A percentile compares a stretch with the other conserved stretches of the same genome.
Evolutionary conservation across 2,888 invertebrate species (phyloP).

Genomic region (Macaria liturata): DNA sequence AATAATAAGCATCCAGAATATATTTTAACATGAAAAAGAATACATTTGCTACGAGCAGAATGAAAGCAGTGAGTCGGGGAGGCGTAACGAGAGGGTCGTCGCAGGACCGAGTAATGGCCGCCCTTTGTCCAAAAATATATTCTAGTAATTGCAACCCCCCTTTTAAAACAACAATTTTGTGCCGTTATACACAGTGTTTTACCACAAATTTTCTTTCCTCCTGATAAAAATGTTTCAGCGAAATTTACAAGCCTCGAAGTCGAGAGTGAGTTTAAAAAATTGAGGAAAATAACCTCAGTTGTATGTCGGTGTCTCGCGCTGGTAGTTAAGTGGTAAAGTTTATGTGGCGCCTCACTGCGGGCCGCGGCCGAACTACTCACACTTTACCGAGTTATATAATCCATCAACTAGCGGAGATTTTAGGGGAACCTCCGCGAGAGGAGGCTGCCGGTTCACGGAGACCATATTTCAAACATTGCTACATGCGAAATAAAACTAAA

Average conservation of each 20-base stretch:
- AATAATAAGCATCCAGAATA: slow-evolving; percentile 12
- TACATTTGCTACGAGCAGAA: slow-evolving; percentile 59
- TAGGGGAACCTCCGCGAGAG: no score
- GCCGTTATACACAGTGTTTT: slow-evolving; percentile 10
- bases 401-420: no score
- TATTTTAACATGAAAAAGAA: slow-evolving; percentile 39
- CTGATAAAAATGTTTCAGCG: slow-evolving; percentile 10
- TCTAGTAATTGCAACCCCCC: slow-evolving; percentile 51
- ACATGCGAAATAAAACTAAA: no score
- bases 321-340: slow-evolving; percentile 1
- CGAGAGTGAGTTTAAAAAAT: slow-evolving; percentile 4
- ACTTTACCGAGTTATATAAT: neutral
- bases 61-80: slow-evolving; percentile 60
- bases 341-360: neutral
- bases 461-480: no score
- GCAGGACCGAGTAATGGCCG: slow-evolving; percentile 44
- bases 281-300: slow-evolving; percentile 3
- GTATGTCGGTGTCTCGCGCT: neutral
- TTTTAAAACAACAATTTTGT: slow-evolving; percentile 26
- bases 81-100: slow-evolving; percentile 53
- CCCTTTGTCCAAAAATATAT: slow-evolving; percentile 49
- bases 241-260: slow-evolving; percentile 7
- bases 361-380: neutral
- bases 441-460: no score
- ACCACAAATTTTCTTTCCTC: slow-evolving; percentile 4